A percentile compares a stretch with the other conserved stretches of the same genome.
Evolutionary conservation across 1,140 invertebrate species (phyloP).

Genomic region (Dinoponera quadriceps): DNA sequence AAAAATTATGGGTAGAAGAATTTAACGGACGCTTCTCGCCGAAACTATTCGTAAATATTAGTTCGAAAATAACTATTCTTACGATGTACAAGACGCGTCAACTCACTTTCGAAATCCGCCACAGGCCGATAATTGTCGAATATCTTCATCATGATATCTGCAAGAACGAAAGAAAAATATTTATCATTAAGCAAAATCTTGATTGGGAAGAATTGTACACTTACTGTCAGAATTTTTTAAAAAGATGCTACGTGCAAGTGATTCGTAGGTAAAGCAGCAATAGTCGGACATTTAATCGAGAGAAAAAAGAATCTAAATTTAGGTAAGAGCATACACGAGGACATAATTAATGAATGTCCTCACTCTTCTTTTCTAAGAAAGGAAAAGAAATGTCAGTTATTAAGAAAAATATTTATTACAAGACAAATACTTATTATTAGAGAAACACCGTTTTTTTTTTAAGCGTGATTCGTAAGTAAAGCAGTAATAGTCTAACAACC

Average conservation of each 20-base stretch:
- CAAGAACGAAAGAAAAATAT: slow-evolving; percentile 56
- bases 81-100: background rate
- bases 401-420: background rate
- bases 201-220: no score
- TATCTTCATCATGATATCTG: slow-evolving; percentile 81
- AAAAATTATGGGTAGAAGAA: no score
- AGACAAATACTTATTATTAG: no score
- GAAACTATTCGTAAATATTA: background rate
- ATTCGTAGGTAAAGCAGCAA: background rate
- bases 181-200: no score
- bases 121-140: slow-evolving; percentile 75
- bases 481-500: no score
- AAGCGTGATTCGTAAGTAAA: no score
- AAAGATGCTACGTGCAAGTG: background rate
- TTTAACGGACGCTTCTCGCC: background rate
- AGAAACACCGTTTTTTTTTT: no score
- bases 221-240: no score
- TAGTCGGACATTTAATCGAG: background rate
- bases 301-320: slow-evolving; percentile 17
- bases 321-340: background rate
- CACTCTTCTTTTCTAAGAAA: no score
- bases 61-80: background rate
- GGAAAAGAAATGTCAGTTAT: no score
- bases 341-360: no score
- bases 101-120: slow-evolving; percentile 78